Conservation (phyloP, 2,888 invertebrate species). For the Yponomeuta sedellus region DNA sequence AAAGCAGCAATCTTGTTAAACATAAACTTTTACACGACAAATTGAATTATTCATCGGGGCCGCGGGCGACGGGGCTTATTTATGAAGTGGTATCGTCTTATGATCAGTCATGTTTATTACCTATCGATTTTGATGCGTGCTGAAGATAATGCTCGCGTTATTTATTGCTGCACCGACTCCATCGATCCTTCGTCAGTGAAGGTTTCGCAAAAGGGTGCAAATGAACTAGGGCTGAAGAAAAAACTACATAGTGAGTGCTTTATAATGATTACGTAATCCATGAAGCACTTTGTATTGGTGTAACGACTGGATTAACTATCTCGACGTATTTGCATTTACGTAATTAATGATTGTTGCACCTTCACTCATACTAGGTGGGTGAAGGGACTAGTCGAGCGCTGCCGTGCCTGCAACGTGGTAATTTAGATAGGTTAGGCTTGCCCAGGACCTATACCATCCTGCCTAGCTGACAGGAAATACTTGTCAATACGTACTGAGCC, state of each 20-base stretch:
- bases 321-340: no score
- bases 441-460: no score
- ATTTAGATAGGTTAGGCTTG: no score
- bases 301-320: no score
- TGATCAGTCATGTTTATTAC: constrained; percentile 1
- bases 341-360: no score
- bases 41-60: constrained; percentile 9
- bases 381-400: no score
- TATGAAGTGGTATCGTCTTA: constrained; percentile 9
- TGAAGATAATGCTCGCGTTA: constrained; percentile 5
- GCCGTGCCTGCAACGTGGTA: no score
- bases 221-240: not conserved
- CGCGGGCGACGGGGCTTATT: not conserved
- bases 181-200: not conserved
- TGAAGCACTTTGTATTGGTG: no score
- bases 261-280: no score
- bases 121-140: constrained; percentile 1
- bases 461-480: no score
- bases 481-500: no score
- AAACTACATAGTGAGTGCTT: not conserved
- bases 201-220: not conserved
- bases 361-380: no score
- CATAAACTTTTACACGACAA: constrained; percentile 8
- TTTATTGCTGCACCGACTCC: not conserved
- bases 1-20: constrained; percentile 4